Base-by-base conservation (phyloP, 2,797 vertebrate species). In the Oryzias dopingdopingensis region DNA sequence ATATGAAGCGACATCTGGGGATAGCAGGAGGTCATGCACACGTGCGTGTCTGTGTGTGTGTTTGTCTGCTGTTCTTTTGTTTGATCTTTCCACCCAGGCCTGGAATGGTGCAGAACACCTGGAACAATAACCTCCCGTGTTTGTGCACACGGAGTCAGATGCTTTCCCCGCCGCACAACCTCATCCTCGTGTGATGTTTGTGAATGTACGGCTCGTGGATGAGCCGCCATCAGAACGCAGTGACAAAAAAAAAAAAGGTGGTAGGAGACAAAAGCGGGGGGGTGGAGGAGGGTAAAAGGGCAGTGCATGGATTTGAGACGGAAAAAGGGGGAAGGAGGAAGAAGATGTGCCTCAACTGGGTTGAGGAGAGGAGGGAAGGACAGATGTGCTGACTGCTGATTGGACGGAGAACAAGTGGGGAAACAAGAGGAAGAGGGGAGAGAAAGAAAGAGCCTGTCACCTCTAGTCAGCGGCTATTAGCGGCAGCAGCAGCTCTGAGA, bases 381-480 rank as follows among this genome's bases (percentile, higher is more conserved):
- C 80, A 85, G 81, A 86, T 85, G 79, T 79, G 82, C 80, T 72
- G 77, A 83, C 72, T 85, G 82, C 79, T 81, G 84, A 86, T 82
- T 86, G 84, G 85, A 79, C 57, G 60, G 74, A 83, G 77, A 84
- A 79, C 63, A 81, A 70, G 70, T 67, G 45, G 58, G 61, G 42
- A 49, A 44, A 65, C 18, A 52, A 55, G 66, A 37, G 42, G 57
- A 59, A 56, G 57, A 55, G 55, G 32, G 43, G 42, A 57, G 59
- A 48, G 60, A 56, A 62, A 52, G 44, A 52, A 78, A 51, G 70
- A 62, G 77, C 68, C 66, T 84, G 86, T 89, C 88, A 90, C 86
- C 84, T 86, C 80, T 81, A 91, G 86, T 88, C 86, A 84, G 85
- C 29, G 77, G 85, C 86, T 86, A 86, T 91, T 89, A 89, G 87